These are phyloP conservation scores for Pangasianodon hypophthalmus DNA, from an alignment of 2,113 vertebrate genomes.

Conservation along the genomic window DNA sequence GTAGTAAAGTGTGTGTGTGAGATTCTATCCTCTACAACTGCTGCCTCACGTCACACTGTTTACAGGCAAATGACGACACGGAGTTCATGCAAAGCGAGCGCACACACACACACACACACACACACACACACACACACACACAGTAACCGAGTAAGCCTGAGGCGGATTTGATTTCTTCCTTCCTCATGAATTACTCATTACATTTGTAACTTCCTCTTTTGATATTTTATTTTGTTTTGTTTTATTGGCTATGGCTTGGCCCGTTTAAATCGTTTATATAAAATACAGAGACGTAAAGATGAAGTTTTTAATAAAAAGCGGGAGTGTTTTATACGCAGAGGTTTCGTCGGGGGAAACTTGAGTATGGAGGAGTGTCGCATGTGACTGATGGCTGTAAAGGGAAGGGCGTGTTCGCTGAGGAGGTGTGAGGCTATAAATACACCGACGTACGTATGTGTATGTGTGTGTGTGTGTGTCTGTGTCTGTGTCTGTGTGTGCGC, in stretches of 20 bases:
- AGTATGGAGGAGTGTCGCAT: background rate
- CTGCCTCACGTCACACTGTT: background rate
- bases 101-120: background rate
- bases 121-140: background rate
- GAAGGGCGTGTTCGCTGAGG: slow-evolving; percentile 38
- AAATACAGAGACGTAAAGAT: background rate
- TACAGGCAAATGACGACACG: background rate
- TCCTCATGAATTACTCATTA: slow-evolving; percentile 28
- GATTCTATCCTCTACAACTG: background rate
- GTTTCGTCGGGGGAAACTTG: background rate
- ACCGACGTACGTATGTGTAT: slow-evolving; percentile 1
- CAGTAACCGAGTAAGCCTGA: background rate
- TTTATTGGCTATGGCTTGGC: background rate
- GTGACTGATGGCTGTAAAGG: slow-evolving; percentile 3
- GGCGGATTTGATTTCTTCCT: background rate
- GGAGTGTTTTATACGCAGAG: background rate
- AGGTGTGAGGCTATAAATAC: slow-evolving; percentile 67
- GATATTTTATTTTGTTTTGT: background rate
- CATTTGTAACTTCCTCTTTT: background rate
- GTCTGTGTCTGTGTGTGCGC: background rate
- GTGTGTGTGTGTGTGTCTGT: background rate
- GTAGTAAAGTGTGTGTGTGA: background rate
- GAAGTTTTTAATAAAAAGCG: background rate
- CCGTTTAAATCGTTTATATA: background rate
- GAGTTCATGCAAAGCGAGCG: background rate